phyloP scores from a whole-genome alignment of 2,888 invertebrate species.

The Leptinotarsa tumamoca region DNA sequence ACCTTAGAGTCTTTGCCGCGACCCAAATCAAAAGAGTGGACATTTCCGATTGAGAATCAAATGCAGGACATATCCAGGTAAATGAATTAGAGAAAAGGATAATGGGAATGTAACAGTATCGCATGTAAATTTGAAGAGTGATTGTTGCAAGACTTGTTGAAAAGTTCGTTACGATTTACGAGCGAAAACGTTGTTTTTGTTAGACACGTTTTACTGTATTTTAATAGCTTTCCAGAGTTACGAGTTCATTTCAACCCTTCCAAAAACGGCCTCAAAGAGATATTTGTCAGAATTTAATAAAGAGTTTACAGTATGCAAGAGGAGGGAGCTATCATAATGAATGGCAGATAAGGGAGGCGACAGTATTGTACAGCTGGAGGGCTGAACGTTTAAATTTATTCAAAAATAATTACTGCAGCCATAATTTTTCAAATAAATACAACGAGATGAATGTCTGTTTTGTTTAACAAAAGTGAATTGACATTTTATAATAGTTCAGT shows the following conservation, averaged over 20 bases:
- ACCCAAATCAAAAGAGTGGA: slow-evolving; percentile 63
- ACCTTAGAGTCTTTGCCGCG: slow-evolving; percentile 52
- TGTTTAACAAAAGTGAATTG: too few species aligned
- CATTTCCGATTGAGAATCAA: slow-evolving; percentile 62
- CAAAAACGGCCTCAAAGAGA: slow-evolving; percentile 20
- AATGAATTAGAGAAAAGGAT: slow-evolving; percentile 51
- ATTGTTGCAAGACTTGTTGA: slow-evolving; percentile 53
- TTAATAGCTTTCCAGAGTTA: slow-evolving; percentile 34
- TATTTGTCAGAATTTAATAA: slow-evolving; percentile 26
- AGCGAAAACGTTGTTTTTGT: slow-evolving; percentile 43
- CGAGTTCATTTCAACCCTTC: slow-evolving; percentile 32
- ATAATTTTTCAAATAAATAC: background rate
- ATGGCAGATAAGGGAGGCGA: background rate
- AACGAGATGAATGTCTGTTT: background rate
- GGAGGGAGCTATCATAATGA: background rate
- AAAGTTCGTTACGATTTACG: slow-evolving; percentile 52
- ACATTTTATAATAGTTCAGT: too few species aligned
- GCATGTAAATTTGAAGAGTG: slow-evolving; percentile 57
- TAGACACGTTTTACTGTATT: slow-evolving; percentile 33
- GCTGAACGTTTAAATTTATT: background rate
- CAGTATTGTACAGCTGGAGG: background rate
- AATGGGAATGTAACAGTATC: slow-evolving; percentile 56
- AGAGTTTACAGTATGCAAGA: background rate
- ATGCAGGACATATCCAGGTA: slow-evolving; percentile 41
- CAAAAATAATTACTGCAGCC: background rate